Evolutionary conservation across 2,888 invertebrate species (phyloP), one percentile per base, ranked within the genome.

Genomic region (Calameuta idolon): DNA sequence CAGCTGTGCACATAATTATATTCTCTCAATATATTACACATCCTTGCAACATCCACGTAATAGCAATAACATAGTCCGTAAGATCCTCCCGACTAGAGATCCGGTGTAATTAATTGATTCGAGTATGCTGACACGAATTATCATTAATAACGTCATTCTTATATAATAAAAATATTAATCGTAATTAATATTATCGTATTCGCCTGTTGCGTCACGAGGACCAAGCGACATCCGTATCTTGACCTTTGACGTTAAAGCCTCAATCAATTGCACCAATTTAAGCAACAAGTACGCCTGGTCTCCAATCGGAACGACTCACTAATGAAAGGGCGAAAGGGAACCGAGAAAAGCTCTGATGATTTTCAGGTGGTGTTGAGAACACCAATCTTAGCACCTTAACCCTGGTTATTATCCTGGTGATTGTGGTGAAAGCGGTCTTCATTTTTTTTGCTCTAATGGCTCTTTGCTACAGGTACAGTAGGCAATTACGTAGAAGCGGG

Each of bases 391-490:
- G 96, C 94, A 97, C 97, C 92, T 94, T 96, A 93, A 94, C 94
- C 92, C 96, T 97, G 97, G 97, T 97, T 94, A 94, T 97, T 94
- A 96, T 97, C 94, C 95, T 97, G 94, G 96, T 97, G 93, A 95
- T 95, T 93, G 96, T 97, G 93, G 97, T 97, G 93, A 97, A 96
- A 93, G 95, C 95, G 93, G 97, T 97, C 95, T 97, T 97, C 97
- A 95, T 97, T 95, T 96, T 96, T 95, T 97, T 97, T 95, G 97
- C 97, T 93, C 95, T 96, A 94, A 94, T 96, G 95, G 97, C 97
- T 93, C 96, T 96, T 95, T 97, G 97, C 95, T 97, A 97, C 97
- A 97, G 97, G 97, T 97, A 95, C 92, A 92, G 92, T 92, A 89
- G 88, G 88, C 84, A 81, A 76, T 71, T 69, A 40, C 79, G 76